Evolutionary conservation across 2,113 vertebrate genomes (phyloP), one percentile per base, ranked within the genome.

Genomic region (Phylloscopus trochiloides): DNA sequence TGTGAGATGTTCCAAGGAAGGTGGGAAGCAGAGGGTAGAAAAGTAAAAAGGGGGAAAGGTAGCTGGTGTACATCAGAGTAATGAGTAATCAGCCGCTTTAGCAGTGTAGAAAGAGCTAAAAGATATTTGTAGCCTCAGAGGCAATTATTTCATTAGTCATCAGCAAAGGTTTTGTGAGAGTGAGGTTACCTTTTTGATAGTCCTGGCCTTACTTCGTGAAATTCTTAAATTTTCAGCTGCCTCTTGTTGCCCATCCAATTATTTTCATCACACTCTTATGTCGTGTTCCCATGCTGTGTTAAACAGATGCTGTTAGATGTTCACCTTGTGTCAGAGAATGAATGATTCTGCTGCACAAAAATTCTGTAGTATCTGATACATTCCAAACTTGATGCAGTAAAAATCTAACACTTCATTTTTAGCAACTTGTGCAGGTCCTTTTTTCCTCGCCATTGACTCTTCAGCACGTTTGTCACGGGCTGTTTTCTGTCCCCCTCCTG

Each of bases 361-460:
- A 3, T 15, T 26, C 24, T 16, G 9, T 21, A 3, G 38, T 3
- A 14, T 52, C 31, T 40, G 21, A 36, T 14, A 13, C 1, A 0
- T 28, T 74, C 19, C 22, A 11, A 59, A 14, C 10, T 32, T 51
- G 31, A 59, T 26, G 3, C 4, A 7, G 9, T 32, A 50, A 57
- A 91, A 77, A 50, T 38, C 28, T 25, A 25, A 20, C 24, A 1
- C 38, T 43, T 77, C 19, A 32, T 12, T 72, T 61, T 57, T 40
- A 76, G 21, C 7, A 20, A 11, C 47, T 62, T 28, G 5, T 20
- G 12, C 3, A 1, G 22, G 24, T 84, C 63, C 24, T n/a, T 42
- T 50, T 52, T 65, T 36, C 58, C 25, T 79, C 22, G 0, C n/a
- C 25, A 0, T 7, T 50, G 65, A 16, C 45, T 91, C 50, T 10